Evolutionary conservation across 2,113 vertebrate species (phyloP).

Genomic region (Cacatua alba): DNA sequence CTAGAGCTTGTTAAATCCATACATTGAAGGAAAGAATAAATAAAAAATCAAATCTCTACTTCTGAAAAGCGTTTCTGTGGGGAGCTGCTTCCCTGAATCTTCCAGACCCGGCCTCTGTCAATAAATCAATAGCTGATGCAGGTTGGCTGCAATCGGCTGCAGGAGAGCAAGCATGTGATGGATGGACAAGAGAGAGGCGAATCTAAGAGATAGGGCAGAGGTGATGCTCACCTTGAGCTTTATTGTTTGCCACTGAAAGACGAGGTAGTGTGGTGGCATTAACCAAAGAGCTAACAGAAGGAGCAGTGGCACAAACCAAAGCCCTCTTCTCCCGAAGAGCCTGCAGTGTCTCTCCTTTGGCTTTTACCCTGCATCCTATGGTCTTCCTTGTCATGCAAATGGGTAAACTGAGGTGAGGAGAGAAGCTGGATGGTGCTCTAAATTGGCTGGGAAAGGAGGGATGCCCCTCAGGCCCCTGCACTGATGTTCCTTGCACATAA

Average conservation of each 20-base stretch:
- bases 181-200: constrained; percentile 58
- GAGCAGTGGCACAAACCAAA: not conserved
- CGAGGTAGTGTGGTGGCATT: not conserved
- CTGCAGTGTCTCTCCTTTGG: not conserved
- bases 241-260: constrained; percentile 16
- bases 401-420: not conserved
- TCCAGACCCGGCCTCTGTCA: constrained; percentile 55
- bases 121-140: constrained; percentile 78
- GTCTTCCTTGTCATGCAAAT: accelerated
- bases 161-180: constrained; percentile 59
- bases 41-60: constrained; percentile 67
- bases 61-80: constrained; percentile 72
- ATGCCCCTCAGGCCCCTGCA: not conserved
- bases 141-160: constrained; percentile 66
- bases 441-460: not conserved
- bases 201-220: constrained; percentile 62
- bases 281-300: not conserved
- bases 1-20: constrained; percentile 69
- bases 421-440: not conserved
- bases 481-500: not conserved
- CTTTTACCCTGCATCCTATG: accelerated
- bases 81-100: constrained; percentile 71
- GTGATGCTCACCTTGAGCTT: constrained; percentile 73
- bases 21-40: constrained; percentile 68
- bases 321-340: not conserved